These are phyloP conservation scores for Acleris literana DNA, from an alignment of 2,888 invertebrate species.

Conservation along the genomic window DNA sequence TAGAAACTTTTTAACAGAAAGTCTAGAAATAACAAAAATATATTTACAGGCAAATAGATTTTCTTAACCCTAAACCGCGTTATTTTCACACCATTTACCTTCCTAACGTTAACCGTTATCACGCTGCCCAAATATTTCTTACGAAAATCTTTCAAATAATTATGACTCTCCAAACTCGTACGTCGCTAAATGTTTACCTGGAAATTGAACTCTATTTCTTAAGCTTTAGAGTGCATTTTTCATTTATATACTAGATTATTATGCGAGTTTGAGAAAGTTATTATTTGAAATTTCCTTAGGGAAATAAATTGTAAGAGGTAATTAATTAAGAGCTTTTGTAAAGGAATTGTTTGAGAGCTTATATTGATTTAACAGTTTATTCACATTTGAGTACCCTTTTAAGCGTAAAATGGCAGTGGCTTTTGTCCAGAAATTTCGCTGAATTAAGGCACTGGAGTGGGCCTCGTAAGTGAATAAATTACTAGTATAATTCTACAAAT, in stretches of 20 bases:
- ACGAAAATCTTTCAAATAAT: conserved; percentile 7
- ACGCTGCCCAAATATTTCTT: conserved; percentile 28
- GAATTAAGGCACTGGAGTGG: no score
- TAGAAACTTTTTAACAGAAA: no score
- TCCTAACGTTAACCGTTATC: conserved; percentile 24
- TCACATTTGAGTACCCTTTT: neutral
- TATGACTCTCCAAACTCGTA: neutral
- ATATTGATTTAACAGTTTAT: conserved; percentile 8
- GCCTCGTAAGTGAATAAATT: no score
- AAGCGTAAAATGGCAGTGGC: neutral
- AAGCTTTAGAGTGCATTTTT: neutral
- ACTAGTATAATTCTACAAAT: no score
- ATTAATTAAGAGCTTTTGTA: conserved; percentile 30
- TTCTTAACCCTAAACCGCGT: conserved; percentile 17
- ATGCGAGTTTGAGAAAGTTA: no score
- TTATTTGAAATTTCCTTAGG: no score
- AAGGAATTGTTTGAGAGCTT: conserved; percentile 9
- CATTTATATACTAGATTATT: no score
- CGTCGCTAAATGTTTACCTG: neutral
- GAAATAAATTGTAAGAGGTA: conserved; percentile 23
- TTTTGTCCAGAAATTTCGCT: no score
- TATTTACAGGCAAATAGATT: conserved; percentile 6
- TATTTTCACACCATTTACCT: conserved; percentile 27
- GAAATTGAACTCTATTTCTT: neutral
- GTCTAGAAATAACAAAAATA: neutral